A percentile compares a stretch with the other conserved stretches of the same genome.
phyloP scores from a whole-genome alignment of 2,888 invertebrate genomes.

The Chaetoderma sp. region DNA sequence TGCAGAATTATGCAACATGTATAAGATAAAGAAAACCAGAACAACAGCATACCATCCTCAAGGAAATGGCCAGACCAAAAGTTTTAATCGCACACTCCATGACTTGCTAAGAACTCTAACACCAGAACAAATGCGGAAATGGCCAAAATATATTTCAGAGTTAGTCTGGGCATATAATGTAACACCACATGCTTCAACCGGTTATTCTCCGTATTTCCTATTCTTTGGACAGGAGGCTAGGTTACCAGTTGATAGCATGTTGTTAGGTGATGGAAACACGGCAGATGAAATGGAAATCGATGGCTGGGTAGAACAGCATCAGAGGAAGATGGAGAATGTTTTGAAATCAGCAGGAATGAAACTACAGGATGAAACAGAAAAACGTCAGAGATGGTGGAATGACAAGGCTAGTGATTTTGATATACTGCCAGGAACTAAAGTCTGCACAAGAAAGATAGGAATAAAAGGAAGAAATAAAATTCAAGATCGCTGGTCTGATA shows the following conservation, averaged over 20 bases:
- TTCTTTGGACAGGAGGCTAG: slow-evolving; percentile 13
- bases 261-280: neutral
- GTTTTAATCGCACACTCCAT: slow-evolving; percentile 5
- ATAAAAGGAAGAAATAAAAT: no score
- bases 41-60: slow-evolving; percentile 14
- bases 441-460: no score
- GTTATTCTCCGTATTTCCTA: slow-evolving; percentile 11
- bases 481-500: no score
- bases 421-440: no score
- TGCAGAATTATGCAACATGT: slow-evolving; percentile 13
- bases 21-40: neutral
- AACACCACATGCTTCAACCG: slow-evolving; percentile 8
- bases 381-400: no score
- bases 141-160: slow-evolving; percentile 6
- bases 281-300: no score
- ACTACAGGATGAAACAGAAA: no score
- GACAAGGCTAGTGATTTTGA: no score
- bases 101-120: neutral
- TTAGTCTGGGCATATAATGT: slow-evolving; percentile 5
- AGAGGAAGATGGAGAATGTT: neutral
- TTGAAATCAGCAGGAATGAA: neutral
- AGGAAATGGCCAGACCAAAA: neutral
- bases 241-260: neutral
- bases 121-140: slow-evolving; percentile 2
- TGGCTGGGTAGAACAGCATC: slow-evolving; percentile 22